Conservation (phyloP, 2,888 invertebrate species). For the Mesoligia furuncula region DNA sequence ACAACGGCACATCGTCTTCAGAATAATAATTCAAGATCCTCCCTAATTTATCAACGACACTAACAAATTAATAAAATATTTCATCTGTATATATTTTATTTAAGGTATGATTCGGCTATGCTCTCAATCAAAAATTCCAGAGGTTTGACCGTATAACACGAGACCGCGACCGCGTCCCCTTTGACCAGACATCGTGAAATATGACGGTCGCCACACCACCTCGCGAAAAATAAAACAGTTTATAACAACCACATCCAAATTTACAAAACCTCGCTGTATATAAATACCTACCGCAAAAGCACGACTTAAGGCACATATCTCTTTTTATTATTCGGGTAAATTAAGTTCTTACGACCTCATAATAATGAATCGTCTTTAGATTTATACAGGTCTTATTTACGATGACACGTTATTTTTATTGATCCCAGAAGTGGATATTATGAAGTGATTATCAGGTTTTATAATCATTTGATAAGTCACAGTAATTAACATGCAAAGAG, state of each 20-base stretch:
- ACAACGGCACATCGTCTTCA: background rate
- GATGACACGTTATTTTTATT: conserved; percentile 79
- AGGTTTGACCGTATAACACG: conserved; percentile 66
- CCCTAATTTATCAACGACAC: conserved; percentile 49
- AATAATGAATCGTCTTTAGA: conserved; percentile 74
- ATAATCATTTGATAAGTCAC: conserved; percentile 71
- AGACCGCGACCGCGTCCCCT: conserved; percentile 77
- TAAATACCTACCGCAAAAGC: conserved; percentile 70
- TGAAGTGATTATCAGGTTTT: conserved; percentile 79
- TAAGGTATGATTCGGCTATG: conserved; percentile 57
- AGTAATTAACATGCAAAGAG: conserved; percentile 67
- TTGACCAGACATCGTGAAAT: conserved; percentile 82
- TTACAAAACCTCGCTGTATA: conserved; percentile 59
- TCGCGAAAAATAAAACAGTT: conserved; percentile 78
- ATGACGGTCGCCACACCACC: conserved; percentile 79
- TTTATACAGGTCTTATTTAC: conserved; percentile 80
- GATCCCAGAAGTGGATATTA: conserved; percentile 70
- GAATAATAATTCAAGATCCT: conserved; percentile 32
- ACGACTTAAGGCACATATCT: conserved; percentile 73
- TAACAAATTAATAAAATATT: conserved; percentile 59
- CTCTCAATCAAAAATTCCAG: conserved; percentile 68
- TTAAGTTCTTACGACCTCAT: conserved; percentile 79
- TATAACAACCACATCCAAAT: conserved; percentile 73
- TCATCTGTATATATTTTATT: conserved; percentile 59
- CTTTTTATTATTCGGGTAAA: conserved; percentile 81